Conservation (phyloP, 2,888 invertebrate genomes). For the Zele albiditarsus region DNA sequence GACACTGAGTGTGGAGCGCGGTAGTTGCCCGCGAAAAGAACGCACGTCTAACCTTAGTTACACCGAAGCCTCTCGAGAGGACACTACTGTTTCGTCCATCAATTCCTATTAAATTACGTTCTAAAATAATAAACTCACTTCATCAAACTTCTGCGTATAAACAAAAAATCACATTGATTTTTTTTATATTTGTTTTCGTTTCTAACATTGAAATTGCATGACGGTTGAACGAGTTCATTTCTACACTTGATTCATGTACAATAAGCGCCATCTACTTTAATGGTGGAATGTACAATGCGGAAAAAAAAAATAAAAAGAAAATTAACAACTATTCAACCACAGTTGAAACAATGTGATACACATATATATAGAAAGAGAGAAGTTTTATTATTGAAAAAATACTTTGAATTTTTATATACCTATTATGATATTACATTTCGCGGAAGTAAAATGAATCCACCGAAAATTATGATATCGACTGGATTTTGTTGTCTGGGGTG, state of each 20-base stretch:
- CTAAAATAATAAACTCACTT: not conserved
- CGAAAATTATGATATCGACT: not conserved
- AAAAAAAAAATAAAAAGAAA: not conserved
- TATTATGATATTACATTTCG: not conserved
- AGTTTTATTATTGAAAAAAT: not conserved
- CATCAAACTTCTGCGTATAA: not conserved
- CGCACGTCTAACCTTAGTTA: slow-evolving; percentile 60
- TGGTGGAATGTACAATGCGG: not conserved
- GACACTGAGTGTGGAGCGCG: slow-evolving; percentile 7
- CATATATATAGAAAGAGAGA: not conserved
- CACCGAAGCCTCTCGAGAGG: slow-evolving; percentile 63
- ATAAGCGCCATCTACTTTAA: not conserved
- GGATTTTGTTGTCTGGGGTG: not conserved
- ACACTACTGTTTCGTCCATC: slow-evolving; percentile 53
- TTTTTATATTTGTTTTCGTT: not conserved
- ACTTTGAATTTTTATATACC: not conserved
- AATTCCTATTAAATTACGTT: not conserved
- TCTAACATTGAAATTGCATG: not conserved
- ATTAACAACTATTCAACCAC: not conserved
- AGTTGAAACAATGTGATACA: not conserved
- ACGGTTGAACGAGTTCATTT: not conserved
- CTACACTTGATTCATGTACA: not conserved
- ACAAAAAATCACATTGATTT: not conserved
- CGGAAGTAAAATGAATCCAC: not conserved
- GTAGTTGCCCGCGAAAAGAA: slow-evolving; percentile 51